These are phyloP conservation scores for Diplolepis rosae DNA, from an alignment of 2,888 invertebrate species.

Conservation along the genomic window DNA sequence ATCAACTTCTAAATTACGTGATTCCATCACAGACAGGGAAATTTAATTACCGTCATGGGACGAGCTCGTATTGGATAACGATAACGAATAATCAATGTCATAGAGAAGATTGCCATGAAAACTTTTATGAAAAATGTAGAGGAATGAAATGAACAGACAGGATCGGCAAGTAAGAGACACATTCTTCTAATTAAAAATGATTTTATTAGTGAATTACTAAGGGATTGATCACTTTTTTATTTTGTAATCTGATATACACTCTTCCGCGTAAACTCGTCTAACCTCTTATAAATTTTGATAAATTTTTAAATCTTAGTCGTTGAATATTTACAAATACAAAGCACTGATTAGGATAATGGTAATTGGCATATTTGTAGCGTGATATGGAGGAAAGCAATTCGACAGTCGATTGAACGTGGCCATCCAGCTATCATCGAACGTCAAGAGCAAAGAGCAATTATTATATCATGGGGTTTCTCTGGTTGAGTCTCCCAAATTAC, in stretches of 20 bases:
- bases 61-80: constrained; percentile 20
- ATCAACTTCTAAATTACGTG: constrained; percentile 23
- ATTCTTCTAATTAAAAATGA: too few species aligned
- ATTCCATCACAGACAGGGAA: constrained; percentile 20
- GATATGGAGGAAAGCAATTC: background rate
- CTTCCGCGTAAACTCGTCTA: too few species aligned
- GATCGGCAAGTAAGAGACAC: constrained; percentile 2
- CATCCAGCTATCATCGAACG: constrained; percentile 40
- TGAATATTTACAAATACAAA: background rate
- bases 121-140: constrained; percentile 33
- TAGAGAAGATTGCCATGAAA: constrained; percentile 39
- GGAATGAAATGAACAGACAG: constrained; percentile 1
- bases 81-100: constrained; percentile 40
- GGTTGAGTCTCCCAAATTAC: constrained; percentile 51
- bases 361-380: constrained; percentile 26
- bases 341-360: background rate
- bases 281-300: too few species aligned
- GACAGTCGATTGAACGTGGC: constrained; percentile 22
- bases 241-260: too few species aligned
- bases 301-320: too few species aligned
- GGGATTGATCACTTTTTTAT: too few species aligned
- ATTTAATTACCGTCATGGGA: constrained; percentile 26
- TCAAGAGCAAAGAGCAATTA: constrained; percentile 59
- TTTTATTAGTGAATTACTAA: too few species aligned
- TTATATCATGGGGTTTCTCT: constrained; percentile 35